Evolutionary conservation across 1,140 invertebrate genomes (phyloP), one percentile per base, ranked within the genome.

Genomic region (Zophobas atratus): DNA sequence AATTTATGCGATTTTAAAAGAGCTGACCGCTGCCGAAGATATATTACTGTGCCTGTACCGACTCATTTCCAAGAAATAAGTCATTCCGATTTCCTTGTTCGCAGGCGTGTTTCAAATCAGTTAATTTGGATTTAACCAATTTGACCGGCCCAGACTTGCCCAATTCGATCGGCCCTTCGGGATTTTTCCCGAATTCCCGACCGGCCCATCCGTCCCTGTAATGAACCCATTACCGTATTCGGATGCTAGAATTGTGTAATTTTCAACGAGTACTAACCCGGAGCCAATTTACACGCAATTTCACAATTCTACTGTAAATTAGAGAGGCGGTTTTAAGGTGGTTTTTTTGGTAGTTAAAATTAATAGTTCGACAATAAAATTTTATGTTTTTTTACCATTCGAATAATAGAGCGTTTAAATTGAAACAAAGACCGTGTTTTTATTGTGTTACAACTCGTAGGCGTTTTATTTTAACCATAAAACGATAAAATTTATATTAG

Each of bases 401-500:
- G 8, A 57, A 57, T 57, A 57, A 57, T 57, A 57, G 55, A 57
- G 55, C 55, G 55, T 57, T 36, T 35, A 41, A 67, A 67, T 67
- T 43, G 60, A 67, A 67, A 67, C 60, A 67, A 67, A 67, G 60
- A 4, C 49, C 49, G 49, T 51, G 49, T 51, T 51, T 51, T 51
- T 51, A 51, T 51, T 51, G 49, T 51, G n/a, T 51, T 51, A 51
- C 60, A 32, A 43, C 38, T 67, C 39, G 60, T 67, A 67, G 60
- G 60, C 60, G 60, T 41, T 41, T 67, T 67, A 41, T 67, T 67
- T 41, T 41, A 73, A 48, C 49, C 49, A 55, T 73, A 73, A 73
- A 73, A 73, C 71, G 38, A 73, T 73, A 73, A 73, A 73, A 55
- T 73, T 73, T 73, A 73, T 73, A 49, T 73, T 73, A 49, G 49